These are phyloP conservation scores for Cuculus canorus DNA, from an alignment of 2,797 vertebrate genomes.

Conservation along the genomic window DNA sequence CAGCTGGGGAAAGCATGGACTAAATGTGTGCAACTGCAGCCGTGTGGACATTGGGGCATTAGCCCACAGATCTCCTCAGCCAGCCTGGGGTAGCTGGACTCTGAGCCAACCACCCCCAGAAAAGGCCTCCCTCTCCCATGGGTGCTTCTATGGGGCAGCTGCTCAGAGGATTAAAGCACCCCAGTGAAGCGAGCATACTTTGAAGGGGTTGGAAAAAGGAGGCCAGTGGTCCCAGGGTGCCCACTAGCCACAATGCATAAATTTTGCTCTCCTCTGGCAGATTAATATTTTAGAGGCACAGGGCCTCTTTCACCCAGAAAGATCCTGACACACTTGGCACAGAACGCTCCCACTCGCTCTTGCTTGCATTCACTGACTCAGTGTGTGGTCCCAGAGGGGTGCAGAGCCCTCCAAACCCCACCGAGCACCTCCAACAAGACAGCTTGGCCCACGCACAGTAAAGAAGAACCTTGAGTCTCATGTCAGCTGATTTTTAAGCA, in stretches of 20 bases:
- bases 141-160: accelerated
- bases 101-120: background rate
- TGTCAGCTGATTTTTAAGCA: background rate
- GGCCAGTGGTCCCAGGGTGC: background rate
- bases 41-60: background rate
- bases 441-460: accelerated
- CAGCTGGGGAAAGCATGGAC: slow-evolving; percentile 72
- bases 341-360: accelerated
- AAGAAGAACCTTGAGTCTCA: background rate
- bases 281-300: slow-evolving; percentile 22
- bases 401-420: background rate
- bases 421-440: accelerated
- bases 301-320: background rate
- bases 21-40: accelerated
- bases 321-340: background rate
- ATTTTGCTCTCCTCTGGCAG: slow-evolving; percentile 3
- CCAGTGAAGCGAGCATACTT: background rate
- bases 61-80: accelerated
- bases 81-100: background rate
- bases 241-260: background rate
- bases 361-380: background rate
- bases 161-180: background rate
- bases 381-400: accelerated
- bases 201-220: background rate
- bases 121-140: background rate